Base-by-base conservation (phyloP, 2,888 invertebrate species). In the Notocelia uddmanniana region DNA sequence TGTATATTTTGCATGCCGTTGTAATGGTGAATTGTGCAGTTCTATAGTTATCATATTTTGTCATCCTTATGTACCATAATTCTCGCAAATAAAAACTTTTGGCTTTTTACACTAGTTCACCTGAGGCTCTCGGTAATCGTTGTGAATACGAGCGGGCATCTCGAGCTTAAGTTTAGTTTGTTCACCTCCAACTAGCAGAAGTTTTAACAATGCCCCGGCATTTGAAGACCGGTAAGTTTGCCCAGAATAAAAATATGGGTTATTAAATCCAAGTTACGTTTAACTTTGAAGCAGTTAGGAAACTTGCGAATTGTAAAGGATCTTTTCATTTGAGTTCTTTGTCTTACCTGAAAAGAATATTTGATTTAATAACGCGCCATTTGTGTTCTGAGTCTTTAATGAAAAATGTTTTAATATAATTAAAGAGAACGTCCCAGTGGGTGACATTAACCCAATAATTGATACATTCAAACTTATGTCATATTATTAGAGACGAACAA, bases 171-270 rank as follows among this genome's bases (percentile, higher is more conserved):
- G 67, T 67, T 70, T 66, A 67, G 71, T 72, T 70, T 64, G 41
- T 19, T 48, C 72, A 72, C 60, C 60, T 67, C 31, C 21, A 63
- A 59, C 23, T 72, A 54, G 48, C 55, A 45, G 3, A 66, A 72
- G 60, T 72, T 72, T 60, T 62, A 72, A 72, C 68, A 72, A 72
- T 72, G 50, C 60, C 26, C 23, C 18, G 21, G 21, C 52, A 55
- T 48, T 55, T 60, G 34, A 37, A 58, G 64, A 60, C n/a, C 59
- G 71, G 37, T 11, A 62, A 72, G 72, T 62, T 60, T 60, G 9
- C 2, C 18, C 10, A 23, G 48, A 60, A 69, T 54, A 52, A 52
- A 50, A 66, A 66, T 54, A 41, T 50, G 31, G 71, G 34, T 55
- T 67, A 59, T 67, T 67, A 71, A 71, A 71, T 18, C 37, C n/a